Conservation (phyloP, 2,888 invertebrate species). For the Lithophane leautieri region DNA sequence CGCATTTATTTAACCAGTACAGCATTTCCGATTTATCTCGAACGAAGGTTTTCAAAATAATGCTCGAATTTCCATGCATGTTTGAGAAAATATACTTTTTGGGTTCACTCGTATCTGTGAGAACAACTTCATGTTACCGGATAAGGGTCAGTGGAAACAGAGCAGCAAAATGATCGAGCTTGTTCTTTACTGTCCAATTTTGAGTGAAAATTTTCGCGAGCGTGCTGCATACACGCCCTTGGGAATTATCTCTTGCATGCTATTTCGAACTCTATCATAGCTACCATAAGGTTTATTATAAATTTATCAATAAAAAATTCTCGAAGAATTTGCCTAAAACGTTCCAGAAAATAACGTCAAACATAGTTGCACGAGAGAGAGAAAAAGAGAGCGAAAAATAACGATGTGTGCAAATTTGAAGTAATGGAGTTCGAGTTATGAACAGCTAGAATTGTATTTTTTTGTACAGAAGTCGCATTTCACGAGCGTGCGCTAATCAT, state of each 20-base stretch:
- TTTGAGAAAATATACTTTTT: neutral
- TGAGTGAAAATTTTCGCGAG: neutral
- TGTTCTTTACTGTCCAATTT: neutral
- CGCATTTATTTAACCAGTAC: too few relatives aligned
- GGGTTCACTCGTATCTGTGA: neutral
- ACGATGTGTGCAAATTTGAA: neutral
- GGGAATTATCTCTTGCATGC: neutral
- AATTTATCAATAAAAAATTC: neutral
- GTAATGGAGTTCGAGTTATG: neutral
- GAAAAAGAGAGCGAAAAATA: neutral
- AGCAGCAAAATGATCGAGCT: constrained; percentile 2
- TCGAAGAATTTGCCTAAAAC: neutral
- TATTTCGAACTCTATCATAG: neutral
- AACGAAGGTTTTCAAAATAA: too few relatives aligned
- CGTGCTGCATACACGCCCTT: neutral
- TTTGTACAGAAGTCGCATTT: neutral
- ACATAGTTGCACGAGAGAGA: neutral
- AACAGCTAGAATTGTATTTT: neutral
- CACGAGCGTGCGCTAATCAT: too few relatives aligned
- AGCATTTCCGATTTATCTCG: too few relatives aligned
- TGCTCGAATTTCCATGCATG: too few relatives aligned
- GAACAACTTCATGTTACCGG: neutral
- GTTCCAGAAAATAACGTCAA: neutral
- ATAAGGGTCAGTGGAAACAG: neutral
- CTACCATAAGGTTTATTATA: neutral